Base-by-base conservation (phyloP, 2,113 vertebrate genomes). In the Podilymbus podiceps region DNA sequence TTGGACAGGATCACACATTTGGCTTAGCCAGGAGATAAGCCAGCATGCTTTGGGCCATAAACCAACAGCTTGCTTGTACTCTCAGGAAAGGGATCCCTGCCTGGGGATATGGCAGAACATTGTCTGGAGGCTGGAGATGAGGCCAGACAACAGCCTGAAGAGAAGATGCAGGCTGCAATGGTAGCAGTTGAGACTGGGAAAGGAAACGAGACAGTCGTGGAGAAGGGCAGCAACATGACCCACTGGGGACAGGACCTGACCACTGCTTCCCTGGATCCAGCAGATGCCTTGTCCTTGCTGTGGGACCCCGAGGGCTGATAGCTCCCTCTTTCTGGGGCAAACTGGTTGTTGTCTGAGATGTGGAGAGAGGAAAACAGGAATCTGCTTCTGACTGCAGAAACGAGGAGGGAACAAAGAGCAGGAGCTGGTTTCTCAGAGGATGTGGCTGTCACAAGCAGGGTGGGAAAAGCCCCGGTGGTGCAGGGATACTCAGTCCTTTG, bases 401-500 rank as follows among this genome's bases (percentile, higher is more conserved):
- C 1, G 6, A 30, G 22, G 28, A 72, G 22, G 19, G 4, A 60
- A 20, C 58, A 79, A 31, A 28, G 19, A 52, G 40, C 42, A 82
- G 79, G 56, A 85, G 73, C 9, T 68, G 71, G 16, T 76, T 78
- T 50, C 67, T 22, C n/a, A 69, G 0, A 0, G 49, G 44, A 25
- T 22, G 38, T 15, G 55, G 25, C 38, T 63, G 71, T 38, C 23
- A 55, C 42, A 28, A 12, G 50, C 33, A 44, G 46, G 24, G 22
- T 38, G 53, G 23, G 42, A n/a, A 47, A 85, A 35, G 18, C 25
- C 35, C 8, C 12, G 31, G 25, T 10, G 21, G 23, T 49, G 21
- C 22, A 22, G 64, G 47, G 18, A 5, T 6, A 3, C 17, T 18
- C 0, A 0, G 6, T 11, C 33, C 30, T 44, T 66, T 69, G 11